These are phyloP conservation scores for Aleiodes alternator DNA, from an alignment of 2,888 invertebrate genomes.

Conservation along the genomic window DNA sequence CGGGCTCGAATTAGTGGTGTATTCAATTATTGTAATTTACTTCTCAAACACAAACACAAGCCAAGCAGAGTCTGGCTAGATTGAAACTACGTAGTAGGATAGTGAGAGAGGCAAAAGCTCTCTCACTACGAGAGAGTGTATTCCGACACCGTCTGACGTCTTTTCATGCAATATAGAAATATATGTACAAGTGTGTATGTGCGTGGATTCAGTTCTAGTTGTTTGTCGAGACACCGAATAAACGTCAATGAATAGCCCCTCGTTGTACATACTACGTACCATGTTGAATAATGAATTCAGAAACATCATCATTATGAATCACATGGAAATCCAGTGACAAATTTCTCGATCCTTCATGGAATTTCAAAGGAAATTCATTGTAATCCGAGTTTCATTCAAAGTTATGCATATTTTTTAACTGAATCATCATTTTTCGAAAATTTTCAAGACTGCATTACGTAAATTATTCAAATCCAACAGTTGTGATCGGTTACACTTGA, in stretches of 20 bases:
- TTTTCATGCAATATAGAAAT: not conserved
- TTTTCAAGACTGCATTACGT: not conserved
- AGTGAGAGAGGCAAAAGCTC: conserved; percentile 14
- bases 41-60: conserved; percentile 72
- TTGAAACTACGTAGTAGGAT: conserved; percentile 14
- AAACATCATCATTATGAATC: not conserved
- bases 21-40: conserved; percentile 75
- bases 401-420: too few relatives aligned
- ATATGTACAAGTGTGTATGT: conserved; percentile 6
- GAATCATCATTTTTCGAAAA: too few relatives aligned
- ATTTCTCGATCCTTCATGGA: too few relatives aligned
- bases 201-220: conserved; percentile 6
- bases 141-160: not conserved
- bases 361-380: too few relatives aligned
- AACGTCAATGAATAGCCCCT: conserved; percentile 65
- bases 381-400: too few relatives aligned
- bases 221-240: conserved; percentile 57
- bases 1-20: conserved; percentile 70
- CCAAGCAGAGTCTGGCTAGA: conserved; percentile 43
- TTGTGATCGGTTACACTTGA: conserved; percentile 11
- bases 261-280: conserved; percentile 53
- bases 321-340: not conserved
- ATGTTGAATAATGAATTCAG: conserved; percentile 40
- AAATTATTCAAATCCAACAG: conserved; percentile 21
- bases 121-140: not conserved